Evolutionary conservation across 2,797 vertebrate species (phyloP).

Genomic region (Carapus acus): DNA sequence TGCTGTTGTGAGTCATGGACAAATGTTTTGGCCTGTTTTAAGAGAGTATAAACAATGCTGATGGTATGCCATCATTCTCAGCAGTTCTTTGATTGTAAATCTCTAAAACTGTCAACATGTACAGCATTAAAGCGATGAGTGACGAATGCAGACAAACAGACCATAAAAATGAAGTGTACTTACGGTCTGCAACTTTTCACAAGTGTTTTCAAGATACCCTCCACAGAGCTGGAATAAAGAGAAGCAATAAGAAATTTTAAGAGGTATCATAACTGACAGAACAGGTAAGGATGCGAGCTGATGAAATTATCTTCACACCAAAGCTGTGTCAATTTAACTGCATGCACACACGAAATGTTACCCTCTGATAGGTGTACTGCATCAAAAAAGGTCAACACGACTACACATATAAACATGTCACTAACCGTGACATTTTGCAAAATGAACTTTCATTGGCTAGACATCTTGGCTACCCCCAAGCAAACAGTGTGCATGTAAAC

Average conservation of each 20-base stretch:
- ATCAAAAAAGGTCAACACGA: too few relatives aligned
- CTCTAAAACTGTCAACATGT: too few relatives aligned
- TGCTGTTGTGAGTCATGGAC: not conserved
- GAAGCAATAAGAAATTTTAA: constrained; percentile 15
- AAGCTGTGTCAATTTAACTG: constrained; percentile 64
- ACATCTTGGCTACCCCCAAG: constrained; percentile 2
- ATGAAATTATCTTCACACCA: constrained; percentile 51
- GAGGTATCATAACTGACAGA: constrained; percentile 5
- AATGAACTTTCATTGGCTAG: not conserved
- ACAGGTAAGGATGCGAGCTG: constrained; percentile 31
- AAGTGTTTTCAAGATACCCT: constrained; percentile 90
- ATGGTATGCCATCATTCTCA: not conserved
- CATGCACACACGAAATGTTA: constrained; percentile 65
- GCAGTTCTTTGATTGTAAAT: too few relatives aligned
- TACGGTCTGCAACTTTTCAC: constrained; percentile 97
- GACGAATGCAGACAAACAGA: too few relatives aligned
- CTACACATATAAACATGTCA: too few relatives aligned
- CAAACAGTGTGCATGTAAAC: not conserved
- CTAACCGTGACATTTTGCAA: too few relatives aligned
- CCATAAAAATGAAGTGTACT: constrained; percentile 64
- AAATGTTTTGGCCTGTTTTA: not conserved
- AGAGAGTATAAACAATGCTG: constrained; percentile 1
- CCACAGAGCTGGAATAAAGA: constrained; percentile 81
- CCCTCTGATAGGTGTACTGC: too few relatives aligned
- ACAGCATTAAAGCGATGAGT: too few relatives aligned